A percentile compares a stretch with the other conserved stretches of the same genome.
These are phyloP conservation scores for Sceloporus tristichus DNA, from an alignment of 2,113 vertebrate genomes.

Conservation along the genomic window DNA sequence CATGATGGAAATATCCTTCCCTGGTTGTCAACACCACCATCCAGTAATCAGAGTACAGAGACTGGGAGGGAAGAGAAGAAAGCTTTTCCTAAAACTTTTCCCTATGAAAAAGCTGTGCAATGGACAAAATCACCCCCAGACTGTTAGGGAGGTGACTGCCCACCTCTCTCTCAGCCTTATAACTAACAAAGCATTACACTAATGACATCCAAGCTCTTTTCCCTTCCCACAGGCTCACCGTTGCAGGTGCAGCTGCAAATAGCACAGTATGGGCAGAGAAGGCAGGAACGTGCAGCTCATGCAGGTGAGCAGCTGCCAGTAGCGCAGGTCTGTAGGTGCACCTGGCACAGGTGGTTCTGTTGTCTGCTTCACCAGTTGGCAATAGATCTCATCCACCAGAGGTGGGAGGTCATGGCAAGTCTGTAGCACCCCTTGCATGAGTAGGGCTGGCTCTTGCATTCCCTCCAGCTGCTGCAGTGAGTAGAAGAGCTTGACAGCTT, in stretches of 20 bases:
- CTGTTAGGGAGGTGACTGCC: neutral
- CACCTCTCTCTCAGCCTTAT: neutral
- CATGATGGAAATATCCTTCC: neutral
- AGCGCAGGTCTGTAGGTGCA: constrained; percentile 85
- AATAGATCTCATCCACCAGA: constrained; percentile 96
- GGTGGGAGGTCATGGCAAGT: constrained; percentile 94
- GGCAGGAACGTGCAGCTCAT: constrained; percentile 98
- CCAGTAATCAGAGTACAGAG: neutral
- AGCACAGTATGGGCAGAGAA: constrained; percentile 85
- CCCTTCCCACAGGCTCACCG: constrained; percentile 77
- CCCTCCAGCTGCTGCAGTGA: constrained; percentile 94
- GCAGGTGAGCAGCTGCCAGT: constrained; percentile 98
- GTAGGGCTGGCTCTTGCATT: constrained; percentile 85
- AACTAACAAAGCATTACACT: neutral
- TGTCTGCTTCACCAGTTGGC: constrained; percentile 98
- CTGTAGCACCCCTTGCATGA: constrained; percentile 97
- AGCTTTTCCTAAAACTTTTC: too few species aligned
- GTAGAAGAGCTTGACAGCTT: constrained; percentile 95
- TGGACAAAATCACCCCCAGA: neutral
- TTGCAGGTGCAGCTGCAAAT: constrained; percentile 92
- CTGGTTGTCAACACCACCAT: neutral
- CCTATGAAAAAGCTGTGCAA: neutral
- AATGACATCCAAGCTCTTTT: accelerated
- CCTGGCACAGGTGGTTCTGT: constrained; percentile 79
- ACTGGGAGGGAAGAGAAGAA: too few species aligned